Percentiles rank a stretch among this genome's conserved stretches.
Conservation (phyloP, 2,888 invertebrate species). For the Philopedon plagiatum region DNA sequence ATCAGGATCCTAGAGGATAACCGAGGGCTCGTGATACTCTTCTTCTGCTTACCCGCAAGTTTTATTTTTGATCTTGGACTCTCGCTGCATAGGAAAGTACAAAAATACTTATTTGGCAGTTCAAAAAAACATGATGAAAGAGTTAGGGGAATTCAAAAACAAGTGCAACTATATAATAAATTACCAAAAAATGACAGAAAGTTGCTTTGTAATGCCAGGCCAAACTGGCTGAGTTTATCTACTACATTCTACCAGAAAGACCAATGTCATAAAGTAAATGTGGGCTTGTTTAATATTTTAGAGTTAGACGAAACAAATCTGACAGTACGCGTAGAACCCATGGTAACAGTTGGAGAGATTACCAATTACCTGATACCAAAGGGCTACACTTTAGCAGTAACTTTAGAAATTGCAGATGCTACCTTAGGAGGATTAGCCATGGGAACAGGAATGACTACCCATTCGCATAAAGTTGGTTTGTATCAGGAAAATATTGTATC, state of each 20-base stretch:
- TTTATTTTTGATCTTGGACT: conserved; percentile 73
- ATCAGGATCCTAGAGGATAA: conserved; percentile 75
- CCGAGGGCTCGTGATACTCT: conserved; percentile 74
- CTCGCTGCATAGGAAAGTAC: conserved; percentile 65
- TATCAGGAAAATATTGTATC: conserved; percentile 78
- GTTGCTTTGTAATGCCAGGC: conserved; percentile 76
- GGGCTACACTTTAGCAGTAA: conserved; percentile 79
- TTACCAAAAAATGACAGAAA: conserved; percentile 69
- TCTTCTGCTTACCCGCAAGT: conserved; percentile 79
- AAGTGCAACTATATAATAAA: conserved; percentile 73
- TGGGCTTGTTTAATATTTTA: conserved; percentile 77
- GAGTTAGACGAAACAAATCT: conserved; percentile 72
- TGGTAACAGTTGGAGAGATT: conserved; percentile 78
- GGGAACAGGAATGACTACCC: conserved; percentile 82
- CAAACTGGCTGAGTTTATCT: conserved; percentile 80
- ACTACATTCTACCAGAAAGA: conserved; percentile 78
- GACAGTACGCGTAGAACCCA: conserved; percentile 77
- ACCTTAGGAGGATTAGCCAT: conserved; percentile 79
- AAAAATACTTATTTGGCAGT: conserved; percentile 63
- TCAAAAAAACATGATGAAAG: conserved; percentile 68
- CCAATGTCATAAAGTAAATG: conserved; percentile 74
- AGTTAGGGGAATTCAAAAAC: conserved; percentile 70
- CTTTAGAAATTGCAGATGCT: conserved; percentile 79
- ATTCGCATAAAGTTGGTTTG: conserved; percentile 79
- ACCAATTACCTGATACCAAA: conserved; percentile 76